These are phyloP conservation scores for Saccopteryx leptura DNA, from an alignment of 2,113 vertebrate species.

Conservation along the genomic window DNA sequence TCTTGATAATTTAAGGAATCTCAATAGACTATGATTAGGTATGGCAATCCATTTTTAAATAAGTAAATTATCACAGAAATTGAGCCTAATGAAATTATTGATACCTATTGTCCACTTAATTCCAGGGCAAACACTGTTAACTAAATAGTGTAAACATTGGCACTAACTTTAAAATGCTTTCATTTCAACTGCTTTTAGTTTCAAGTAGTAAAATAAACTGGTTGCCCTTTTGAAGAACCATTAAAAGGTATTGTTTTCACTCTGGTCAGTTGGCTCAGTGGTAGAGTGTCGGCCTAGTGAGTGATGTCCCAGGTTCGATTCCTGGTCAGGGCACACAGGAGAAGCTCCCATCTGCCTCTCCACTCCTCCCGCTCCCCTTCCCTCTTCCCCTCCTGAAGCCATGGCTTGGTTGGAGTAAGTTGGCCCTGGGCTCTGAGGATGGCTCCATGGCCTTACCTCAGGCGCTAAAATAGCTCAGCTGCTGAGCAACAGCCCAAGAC, in stretches of 20 bases:
- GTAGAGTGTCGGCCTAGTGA: no score
- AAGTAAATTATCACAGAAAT: background rate
- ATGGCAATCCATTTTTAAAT: background rate
- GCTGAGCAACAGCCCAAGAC: no score
- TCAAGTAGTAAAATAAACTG: constrained; percentile 43
- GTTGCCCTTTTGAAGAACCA: constrained; percentile 5
- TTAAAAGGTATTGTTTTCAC: background rate
- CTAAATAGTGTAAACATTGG: background rate
- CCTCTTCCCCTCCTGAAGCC: no score
- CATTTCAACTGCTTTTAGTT: constrained; percentile 7
- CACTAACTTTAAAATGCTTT: background rate
- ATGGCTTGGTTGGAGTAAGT: no score
- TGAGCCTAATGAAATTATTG: background rate
- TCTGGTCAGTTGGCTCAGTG: no score
- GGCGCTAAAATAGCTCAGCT: no score
- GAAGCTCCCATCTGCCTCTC: no score
- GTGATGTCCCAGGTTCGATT: no score
- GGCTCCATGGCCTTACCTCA: no score
- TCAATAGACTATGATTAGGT: constrained; percentile 5
- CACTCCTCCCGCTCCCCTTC: no score
- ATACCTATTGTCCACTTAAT: background rate
- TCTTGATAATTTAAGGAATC: background rate
- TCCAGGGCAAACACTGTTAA: background rate
- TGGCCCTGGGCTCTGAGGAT: no score
- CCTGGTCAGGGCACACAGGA: no score